A percentile compares a stretch with the other conserved stretches of the same genome.
Conservation (phyloP, 1,140 invertebrate species). For the Lutraria rhynchaena region DNA sequence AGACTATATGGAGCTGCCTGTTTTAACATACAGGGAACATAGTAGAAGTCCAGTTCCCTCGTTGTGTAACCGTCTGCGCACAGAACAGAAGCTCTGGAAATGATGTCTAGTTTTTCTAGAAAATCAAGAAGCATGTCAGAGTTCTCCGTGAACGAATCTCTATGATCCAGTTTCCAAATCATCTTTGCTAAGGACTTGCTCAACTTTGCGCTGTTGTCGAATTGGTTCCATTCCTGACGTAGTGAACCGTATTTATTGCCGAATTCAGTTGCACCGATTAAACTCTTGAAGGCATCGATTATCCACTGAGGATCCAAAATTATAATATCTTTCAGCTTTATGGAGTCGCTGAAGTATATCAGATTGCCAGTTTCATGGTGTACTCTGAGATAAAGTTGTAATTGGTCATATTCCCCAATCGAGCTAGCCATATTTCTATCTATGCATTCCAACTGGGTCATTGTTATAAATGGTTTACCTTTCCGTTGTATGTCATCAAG, state of each 20-base stretch:
- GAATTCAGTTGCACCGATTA: slow-evolving; percentile 32
- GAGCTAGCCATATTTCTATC: slow-evolving; percentile 19
- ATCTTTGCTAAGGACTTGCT: not conserved
- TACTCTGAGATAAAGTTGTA: slow-evolving; percentile 23
- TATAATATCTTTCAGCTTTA: slow-evolving; percentile 8
- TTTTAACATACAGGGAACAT: slow-evolving; percentile 39
- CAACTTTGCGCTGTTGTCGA: slow-evolving; percentile 15
- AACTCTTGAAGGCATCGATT: slow-evolving; percentile 31
- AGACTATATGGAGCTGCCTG: slow-evolving; percentile 4
- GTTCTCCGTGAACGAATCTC: slow-evolving; percentile 20
- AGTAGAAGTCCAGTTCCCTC: slow-evolving; percentile 23
- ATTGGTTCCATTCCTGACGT: slow-evolving; percentile 19
- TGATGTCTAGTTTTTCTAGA: slow-evolving; percentile 45
- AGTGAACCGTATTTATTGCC: slow-evolving; percentile 19
- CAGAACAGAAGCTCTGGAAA: slow-evolving; percentile 20
- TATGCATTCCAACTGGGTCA: slow-evolving; percentile 4
- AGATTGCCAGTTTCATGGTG: slow-evolving; percentile 25
- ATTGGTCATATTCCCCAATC: slow-evolving; percentile 22
- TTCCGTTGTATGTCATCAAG: slow-evolving; percentile 9
- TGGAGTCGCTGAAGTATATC: slow-evolving; percentile 28
- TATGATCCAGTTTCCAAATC: slow-evolving; percentile 27
- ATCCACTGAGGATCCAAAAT: slow-evolving; percentile 52
- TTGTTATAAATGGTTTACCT: slow-evolving; percentile 10
- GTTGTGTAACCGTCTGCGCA: not conserved
- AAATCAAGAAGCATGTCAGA: slow-evolving; percentile 17